Base-by-base conservation (phyloP, 64 coral and sea anemone species). In the Montipora capricornis region DNA sequence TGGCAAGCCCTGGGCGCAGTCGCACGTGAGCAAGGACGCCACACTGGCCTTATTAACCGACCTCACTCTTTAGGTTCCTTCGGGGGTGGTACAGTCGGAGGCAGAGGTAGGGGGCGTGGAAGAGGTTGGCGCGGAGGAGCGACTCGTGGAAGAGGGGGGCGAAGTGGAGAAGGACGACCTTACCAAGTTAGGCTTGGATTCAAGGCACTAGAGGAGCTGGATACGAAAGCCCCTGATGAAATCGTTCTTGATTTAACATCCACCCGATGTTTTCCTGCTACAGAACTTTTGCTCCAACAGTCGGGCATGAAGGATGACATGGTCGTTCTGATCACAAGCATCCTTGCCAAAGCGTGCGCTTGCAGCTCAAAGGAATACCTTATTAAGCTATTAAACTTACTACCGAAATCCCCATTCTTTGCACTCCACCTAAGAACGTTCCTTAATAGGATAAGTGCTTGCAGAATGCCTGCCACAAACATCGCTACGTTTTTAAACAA, bases 241-340 rank as follows among this genome's bases (percentile, higher is more conserved):
- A 77, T 93, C 3, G 51, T 93, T 12, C 83, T 93, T n/a, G 91
- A 93, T 80, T 76, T 93, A 53, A 93, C 91, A n/a, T 79, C 82
- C 3, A 77, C 76, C 19, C 82, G 83, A 17, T 93, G 91, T 46
- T 87, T 93, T 24, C 91, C 91, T 12, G 91, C 91, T 1, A 71
- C 68, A 15, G 84, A 93, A 4, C 5, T 11, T 29, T 86, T 93
- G 50, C 16, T 93, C 14, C 22, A 8, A 14, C 14, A 87, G 9
- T 26, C 77, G 17, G 29, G 1, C 19, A 93, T 93, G 91, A 80
- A 16, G 19, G 77, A 87, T 13, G 77, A 93, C 37, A 10, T 17
- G n/a, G 37, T 88, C 22, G 82, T 93, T 2, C 11, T 93, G 55
- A 80, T 74, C 9, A 46, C 79, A 2, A 88, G n/a, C 20, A 62